Evolutionary conservation across 2,113 vertebrate species (phyloP).

Genomic region (Poecile atricapillus): DNA sequence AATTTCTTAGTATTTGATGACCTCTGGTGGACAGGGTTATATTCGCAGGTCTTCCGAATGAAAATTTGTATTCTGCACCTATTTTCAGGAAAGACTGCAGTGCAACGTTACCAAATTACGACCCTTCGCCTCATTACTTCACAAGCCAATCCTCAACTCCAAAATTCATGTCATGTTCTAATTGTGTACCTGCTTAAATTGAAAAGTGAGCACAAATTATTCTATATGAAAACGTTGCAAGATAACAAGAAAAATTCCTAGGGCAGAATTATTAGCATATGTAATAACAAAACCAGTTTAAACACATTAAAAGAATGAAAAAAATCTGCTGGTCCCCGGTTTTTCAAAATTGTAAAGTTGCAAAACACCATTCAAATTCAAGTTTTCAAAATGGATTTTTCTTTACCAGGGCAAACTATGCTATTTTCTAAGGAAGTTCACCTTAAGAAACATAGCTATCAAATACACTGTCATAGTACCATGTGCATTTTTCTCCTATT

Average conservation of each 20-base stretch:
- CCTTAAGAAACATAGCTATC: background rate
- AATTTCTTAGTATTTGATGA: slow-evolving; percentile 8
- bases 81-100: background rate
- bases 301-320: background rate
- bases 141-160: background rate
- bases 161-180: background rate
- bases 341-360: background rate
- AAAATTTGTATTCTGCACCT: background rate
- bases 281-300: background rate
- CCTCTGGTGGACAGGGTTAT: slow-evolving; percentile 36
- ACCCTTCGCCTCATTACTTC: background rate
- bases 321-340: rapidly evolving
- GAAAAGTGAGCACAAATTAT: background rate
- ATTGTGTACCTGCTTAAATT: background rate
- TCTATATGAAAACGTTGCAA: background rate
- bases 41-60: background rate
- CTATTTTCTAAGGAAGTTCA: background rate
- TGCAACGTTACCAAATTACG: rapidly evolving
- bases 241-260: background rate
- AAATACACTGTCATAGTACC: background rate
- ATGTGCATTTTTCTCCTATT: background rate
- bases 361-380: background rate
- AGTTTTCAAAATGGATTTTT: background rate
- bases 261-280: background rate
- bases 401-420: background rate